Evolutionary conservation across 2,888 invertebrate genomes (phyloP).

Genomic region (Tipula unca): DNA sequence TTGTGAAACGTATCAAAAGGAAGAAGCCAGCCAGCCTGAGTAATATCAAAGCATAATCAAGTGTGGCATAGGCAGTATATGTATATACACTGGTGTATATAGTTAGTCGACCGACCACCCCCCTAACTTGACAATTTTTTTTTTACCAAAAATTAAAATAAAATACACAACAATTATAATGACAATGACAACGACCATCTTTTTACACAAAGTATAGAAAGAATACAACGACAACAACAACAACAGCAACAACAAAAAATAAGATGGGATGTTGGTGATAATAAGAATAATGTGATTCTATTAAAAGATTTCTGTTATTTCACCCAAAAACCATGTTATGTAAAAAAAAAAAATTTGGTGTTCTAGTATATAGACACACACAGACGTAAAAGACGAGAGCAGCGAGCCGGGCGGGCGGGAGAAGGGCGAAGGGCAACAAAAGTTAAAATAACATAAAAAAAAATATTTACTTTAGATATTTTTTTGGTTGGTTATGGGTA

Average conservation of each 20-base stretch:
- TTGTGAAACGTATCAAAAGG: neutral
- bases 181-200: slow-evolving; percentile 14
- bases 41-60: neutral
- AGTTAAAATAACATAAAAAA: neutral
- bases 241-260: neutral
- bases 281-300: slow-evolving; percentile 14
- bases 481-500: slow-evolving; percentile 8
- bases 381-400: neutral
- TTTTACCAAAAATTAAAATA: neutral
- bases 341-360: neutral
- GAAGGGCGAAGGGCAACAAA: neutral
- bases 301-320: slow-evolving; percentile 14
- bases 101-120: neutral
- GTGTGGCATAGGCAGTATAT: neutral
- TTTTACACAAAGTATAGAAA: neutral
- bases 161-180: slow-evolving; percentile 14
- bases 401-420: neutral
- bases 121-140: neutral
- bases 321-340: neutral
- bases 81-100: neutral
- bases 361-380: neutral
- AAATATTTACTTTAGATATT: slow-evolving; percentile 9
- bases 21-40: neutral
- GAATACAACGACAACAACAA: neutral
- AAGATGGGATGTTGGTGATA: neutral